phyloP scores from a whole-genome alignment of 2,113 vertebrate genomes.

The Xenopus laevis region DNA sequence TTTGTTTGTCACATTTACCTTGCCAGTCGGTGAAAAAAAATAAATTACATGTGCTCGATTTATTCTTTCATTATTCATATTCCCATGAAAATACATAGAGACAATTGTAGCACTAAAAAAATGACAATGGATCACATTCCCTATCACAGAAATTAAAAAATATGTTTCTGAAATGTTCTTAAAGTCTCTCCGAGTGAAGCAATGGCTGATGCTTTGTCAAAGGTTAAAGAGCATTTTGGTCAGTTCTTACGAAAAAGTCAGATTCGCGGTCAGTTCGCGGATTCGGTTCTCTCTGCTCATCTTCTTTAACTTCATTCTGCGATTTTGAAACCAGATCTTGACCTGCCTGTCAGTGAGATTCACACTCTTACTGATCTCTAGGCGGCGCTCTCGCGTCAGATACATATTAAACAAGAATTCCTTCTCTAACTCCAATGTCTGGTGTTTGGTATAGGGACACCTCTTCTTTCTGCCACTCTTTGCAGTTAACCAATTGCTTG shows the following conservation, averaged over 20 bases:
- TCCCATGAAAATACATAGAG: constrained; percentile 72
- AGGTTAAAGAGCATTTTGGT: constrained; percentile 54
- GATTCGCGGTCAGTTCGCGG: constrained; percentile 97
- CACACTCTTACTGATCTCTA: constrained; percentile 99
- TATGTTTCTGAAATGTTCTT: constrained; percentile 58
- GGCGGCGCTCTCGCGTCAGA: constrained; percentile 99
- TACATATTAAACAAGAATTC: constrained; percentile 99
- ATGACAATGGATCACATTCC: constrained; percentile 83
- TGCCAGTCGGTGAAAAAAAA: constrained; percentile 78
- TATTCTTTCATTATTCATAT: constrained; percentile 56
- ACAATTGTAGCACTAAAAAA: constrained; percentile 79
- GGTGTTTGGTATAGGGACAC: constrained; percentile 97
- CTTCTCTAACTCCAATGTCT: constrained; percentile 99
- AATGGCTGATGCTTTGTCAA: constrained; percentile 57
- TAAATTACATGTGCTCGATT: constrained; percentile 78
- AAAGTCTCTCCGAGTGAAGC: background rate
- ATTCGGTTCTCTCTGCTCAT: constrained; percentile 98
- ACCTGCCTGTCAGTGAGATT: constrained; percentile 99
- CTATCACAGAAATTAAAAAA: constrained; percentile 65
- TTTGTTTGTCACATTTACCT: constrained; percentile 69
- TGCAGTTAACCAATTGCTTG: constrained; percentile 97
- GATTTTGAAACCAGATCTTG: constrained; percentile 99
- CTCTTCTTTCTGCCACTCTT: constrained; percentile 98
- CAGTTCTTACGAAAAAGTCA: constrained; percentile 92
- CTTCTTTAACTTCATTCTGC: constrained; percentile 99